Evolutionary conservation across 2,888 invertebrate species (phyloP).

Genomic region (Onchidella celtica): DNA sequence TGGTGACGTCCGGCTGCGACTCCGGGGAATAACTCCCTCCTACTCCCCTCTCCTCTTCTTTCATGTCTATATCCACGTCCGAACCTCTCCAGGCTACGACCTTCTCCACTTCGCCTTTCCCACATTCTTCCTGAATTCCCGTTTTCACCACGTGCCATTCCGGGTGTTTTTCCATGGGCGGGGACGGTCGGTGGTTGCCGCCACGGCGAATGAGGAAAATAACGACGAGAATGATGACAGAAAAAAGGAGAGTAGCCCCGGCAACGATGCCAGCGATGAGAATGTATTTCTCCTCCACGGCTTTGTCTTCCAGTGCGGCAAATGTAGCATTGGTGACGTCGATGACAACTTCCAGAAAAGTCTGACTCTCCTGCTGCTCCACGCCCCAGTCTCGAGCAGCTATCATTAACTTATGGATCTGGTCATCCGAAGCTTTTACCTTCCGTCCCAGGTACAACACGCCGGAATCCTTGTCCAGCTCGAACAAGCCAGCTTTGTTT

Average conservation of each 20-base stretch:
- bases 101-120: slow-evolving; percentile 51
- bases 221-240: slow-evolving; percentile 53
- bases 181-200: background rate
- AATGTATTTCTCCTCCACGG: slow-evolving; percentile 51
- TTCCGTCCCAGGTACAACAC: slow-evolving; percentile 91
- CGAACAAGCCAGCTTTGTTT: slow-evolving; percentile 95
- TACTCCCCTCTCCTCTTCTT: slow-evolving; percentile 12
- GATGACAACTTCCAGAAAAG: slow-evolving; percentile 51
- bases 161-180: slow-evolving; percentile 16
- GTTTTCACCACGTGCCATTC: slow-evolving; percentile 55
- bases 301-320: slow-evolving; percentile 35
- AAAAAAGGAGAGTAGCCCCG: slow-evolving; percentile 54
- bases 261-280: slow-evolving; percentile 55
- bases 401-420: slow-evolving; percentile 89
- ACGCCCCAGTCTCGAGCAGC: slow-evolving; percentile 94
- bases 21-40: slow-evolving; percentile 19
- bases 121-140: slow-evolving; percentile 57
- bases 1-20: slow-evolving; percentile 42
- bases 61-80: slow-evolving; percentile 45
- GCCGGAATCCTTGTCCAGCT: slow-evolving; percentile 95
- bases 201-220: slow-evolving; percentile 52
- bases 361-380: slow-evolving; percentile 82
- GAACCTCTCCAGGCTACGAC: slow-evolving; percentile 48
- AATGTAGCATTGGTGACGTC: slow-evolving; percentile 56
- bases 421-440: slow-evolving; percentile 90